A percentile compares a stretch with the other conserved stretches of the same genome.
Evolutionary conservation across 2,113 vertebrate genomes (phyloP).

Genomic region (Nesogale talazaci): DNA sequence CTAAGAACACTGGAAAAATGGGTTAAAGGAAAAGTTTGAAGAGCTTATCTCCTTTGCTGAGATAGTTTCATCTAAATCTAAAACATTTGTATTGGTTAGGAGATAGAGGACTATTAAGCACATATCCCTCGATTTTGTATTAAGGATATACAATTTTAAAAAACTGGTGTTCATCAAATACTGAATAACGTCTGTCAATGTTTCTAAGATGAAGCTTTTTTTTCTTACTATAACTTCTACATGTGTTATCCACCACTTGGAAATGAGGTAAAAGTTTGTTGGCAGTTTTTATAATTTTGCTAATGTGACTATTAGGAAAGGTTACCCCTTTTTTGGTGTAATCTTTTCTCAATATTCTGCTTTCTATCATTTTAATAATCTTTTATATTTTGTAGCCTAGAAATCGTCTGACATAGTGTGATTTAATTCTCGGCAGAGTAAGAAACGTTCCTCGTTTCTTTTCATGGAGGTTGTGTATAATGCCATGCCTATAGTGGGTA

Average conservation of each 20-base stretch:
- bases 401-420: constrained; percentile 40
- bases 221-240: neutral
- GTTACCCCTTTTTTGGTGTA: neutral
- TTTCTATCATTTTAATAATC: constrained; percentile 46
- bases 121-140: constrained; percentile 10
- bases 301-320: neutral
- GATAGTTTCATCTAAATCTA: neutral
- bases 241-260: constrained; percentile 15
- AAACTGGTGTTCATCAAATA: neutral
- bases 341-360: constrained; percentile 11
- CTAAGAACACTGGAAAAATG: constrained; percentile 9
- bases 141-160: constrained; percentile 16
- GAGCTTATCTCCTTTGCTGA: neutral
- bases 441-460: neutral
- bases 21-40: constrained; percentile 32
- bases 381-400: constrained; percentile 49
- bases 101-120: neutral
- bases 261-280: constrained; percentile 25
- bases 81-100: neutral
- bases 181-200: constrained; percentile 34
- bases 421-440: constrained; percentile 53
- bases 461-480: neutral
- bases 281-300: constrained; percentile 35
- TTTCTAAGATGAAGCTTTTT: constrained; percentile 33
- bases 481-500: neutral